Evolutionary conservation across 1,140 invertebrate species (phyloP), one percentile per base, ranked within the genome.

Genomic region (Bombus affinis): DNA sequence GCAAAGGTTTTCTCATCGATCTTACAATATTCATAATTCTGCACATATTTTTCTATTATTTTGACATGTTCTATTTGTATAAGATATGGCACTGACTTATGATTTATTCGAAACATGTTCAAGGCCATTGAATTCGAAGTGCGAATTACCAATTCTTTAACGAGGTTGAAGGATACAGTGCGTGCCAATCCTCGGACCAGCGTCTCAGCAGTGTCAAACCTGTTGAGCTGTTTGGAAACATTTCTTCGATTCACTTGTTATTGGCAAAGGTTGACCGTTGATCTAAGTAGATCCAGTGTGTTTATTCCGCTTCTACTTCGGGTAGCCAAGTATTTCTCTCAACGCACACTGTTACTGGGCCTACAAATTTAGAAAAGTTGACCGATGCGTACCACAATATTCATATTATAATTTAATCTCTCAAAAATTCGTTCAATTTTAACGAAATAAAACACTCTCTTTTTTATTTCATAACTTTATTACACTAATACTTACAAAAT

Each of bases 201-300:
- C 6, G 18, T 53, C 6, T 53, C 18, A 22, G 1, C 47, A 6
- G 47, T 53, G 47, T 53, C 18, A 53, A 6, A 53, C 47, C 47
- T 77, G 22, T 77, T 77, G 65, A 57, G 22, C 53, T 77, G 73
- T 83, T 77, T 83, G 74, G 12, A 70, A 77, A 83, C 62, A 77
- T 77, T 77, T 70, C 37, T 70, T 39, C 44, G 22, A 2, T 6
- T 18, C 22, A 3, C 3, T n/a, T 0, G 42, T 53, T 39, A 1
- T 22, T 77, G 25, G 13, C 8, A n/a, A 12, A 57, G 3, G 1
- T 10, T 42, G 70, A 47, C 28, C 4, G 57, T 4, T 53, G 47
- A 6, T 53, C 0, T 22, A 18, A 2, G 18, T 53, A 53, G 18
- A 53, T 53, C 3, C 1, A 62, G 2, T 0, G 28, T 62, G 12